Conservation (phyloP, 2,113 vertebrate genomes). For the Lepisosteus osseus region DNA sequence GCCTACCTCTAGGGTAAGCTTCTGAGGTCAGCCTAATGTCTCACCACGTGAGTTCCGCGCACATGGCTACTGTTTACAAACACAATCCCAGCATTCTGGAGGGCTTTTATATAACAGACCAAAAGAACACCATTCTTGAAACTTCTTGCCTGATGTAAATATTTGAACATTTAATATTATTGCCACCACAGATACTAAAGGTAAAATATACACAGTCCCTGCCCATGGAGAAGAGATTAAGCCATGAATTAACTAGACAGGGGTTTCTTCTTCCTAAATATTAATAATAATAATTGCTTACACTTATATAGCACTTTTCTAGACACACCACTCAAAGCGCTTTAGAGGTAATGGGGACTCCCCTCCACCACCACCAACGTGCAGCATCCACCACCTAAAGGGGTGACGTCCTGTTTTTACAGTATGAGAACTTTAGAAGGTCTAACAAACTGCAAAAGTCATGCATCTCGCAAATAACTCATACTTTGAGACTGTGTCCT, state of each 20-base stretch:
- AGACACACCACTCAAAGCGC: no score
- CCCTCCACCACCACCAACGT: no score
- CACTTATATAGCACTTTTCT: no score
- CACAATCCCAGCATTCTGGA: slow-evolving; percentile 68
- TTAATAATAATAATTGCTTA: no score
- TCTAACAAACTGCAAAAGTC: no score
- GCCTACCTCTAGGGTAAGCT: slow-evolving; percentile 55
- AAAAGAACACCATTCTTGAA: slow-evolving; percentile 42
- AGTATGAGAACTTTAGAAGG: no score
- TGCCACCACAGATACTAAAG: slow-evolving; percentile 10
- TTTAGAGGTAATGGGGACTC: no score
- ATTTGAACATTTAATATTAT: slow-evolving; percentile 16
- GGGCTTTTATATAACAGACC: slow-evolving; percentile 55
- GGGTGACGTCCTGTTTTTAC: no score
- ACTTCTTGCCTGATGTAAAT: slow-evolving; percentile 33
- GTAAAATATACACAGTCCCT: not conserved
- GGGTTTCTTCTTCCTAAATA: not conserved
- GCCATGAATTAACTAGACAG: not conserved
- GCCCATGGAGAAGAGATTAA: not conserved
- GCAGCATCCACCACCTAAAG: no score
- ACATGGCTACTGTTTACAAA: slow-evolving; percentile 81
- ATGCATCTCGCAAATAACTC: no score
- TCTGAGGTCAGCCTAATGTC: slow-evolving; percentile 46
- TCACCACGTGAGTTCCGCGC: slow-evolving; percentile 54
- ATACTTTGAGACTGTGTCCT: no score